Evolutionary conservation across 2,888 invertebrate genomes (phyloP).

Genomic region (Plagodis dolabraria): DNA sequence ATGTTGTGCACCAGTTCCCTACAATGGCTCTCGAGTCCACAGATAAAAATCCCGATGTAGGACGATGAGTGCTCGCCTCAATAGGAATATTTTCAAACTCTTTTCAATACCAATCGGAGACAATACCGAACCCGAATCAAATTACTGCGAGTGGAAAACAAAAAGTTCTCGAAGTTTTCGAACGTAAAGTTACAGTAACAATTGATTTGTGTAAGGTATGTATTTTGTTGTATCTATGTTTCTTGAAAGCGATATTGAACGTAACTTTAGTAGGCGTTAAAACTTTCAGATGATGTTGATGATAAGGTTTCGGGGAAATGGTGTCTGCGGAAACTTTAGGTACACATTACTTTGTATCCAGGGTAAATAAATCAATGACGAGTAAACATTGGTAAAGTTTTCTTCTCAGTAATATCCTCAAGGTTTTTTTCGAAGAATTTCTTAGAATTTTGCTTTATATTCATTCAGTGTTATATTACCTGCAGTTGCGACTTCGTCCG

Average conservation of each 20-base stretch:
- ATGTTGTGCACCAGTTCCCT: conserved; percentile 56
- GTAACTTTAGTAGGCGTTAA: too few species aligned
- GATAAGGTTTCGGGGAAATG: conserved; percentile 9
- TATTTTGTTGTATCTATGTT: conserved; percentile 10
- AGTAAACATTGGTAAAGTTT: too few species aligned
- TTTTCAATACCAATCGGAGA: conserved; percentile 13
- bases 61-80: conserved; percentile 32
- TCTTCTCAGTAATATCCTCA: too few species aligned
- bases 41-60: conserved; percentile 46
- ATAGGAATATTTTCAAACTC: conserved; percentile 30
- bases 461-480: too few species aligned
- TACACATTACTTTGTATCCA: not conserved
- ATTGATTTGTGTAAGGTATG: conserved; percentile 14
- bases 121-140: conserved; percentile 3
- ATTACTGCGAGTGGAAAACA: too few species aligned
- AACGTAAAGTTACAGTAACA: not conserved
- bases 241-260: conserved; percentile 1
- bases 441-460: too few species aligned
- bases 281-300: conserved; percentile 1
- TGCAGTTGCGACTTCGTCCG: too few species aligned
- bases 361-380: not conserved
- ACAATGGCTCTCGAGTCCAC: conserved; percentile 45
- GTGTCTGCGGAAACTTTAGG: not conserved
- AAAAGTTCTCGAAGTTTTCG: conserved; percentile 1
- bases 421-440: too few species aligned